Percentiles rank a stretch among this genome's conserved stretches.
Evolutionary conservation across 2,113 vertebrate species (phyloP).

Genomic region (Oryctolagus cuniculus): mOryCun1.1 NC_091440.1:62504501-62505000

Average conservation of each 20-base stretch:
- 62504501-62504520: constrained; percentile 81
- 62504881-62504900: neutral
- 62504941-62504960: neutral
- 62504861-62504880: constrained; percentile 62
- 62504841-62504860: constrained; percentile 67
- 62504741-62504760: constrained; percentile 37
- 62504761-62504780: constrained; percentile 73
- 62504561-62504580: constrained; percentile 88
- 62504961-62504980: neutral
- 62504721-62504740: neutral
- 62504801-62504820: constrained; percentile 50
- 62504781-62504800: neutral
- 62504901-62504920: neutral
- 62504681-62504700: constrained; percentile 73
- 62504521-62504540: constrained; percentile 83
- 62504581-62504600: constrained; percentile 81
- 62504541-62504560: constrained; percentile 90
- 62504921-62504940: neutral
- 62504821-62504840: constrained; percentile 27
- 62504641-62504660: constrained; percentile 81
- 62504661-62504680: constrained; percentile 76
- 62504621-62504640: constrained; percentile 78
- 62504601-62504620: constrained; percentile 83
- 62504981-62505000: constrained; percentile 17
- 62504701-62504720: constrained; percentile 30